Evolutionary conservation across 1,140 invertebrate species (phyloP), one percentile per base, ranked within the genome.

Genomic region (Ctenoplectra terminalis): DNA sequence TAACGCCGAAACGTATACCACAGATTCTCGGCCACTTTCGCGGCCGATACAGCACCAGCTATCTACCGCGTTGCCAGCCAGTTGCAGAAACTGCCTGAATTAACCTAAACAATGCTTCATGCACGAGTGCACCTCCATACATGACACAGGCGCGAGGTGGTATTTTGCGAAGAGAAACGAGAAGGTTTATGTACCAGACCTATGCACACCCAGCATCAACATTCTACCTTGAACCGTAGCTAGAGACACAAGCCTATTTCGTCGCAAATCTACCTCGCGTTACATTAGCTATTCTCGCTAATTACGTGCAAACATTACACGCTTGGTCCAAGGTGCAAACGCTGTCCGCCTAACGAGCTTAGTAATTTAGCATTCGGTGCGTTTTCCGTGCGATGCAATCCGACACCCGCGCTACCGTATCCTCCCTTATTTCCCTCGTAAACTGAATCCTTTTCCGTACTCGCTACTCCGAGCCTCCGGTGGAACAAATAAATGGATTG

Each of bases 1-100:
- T 75, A 74, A 81, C 46, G 26, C 26, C 9, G 40, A 60, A 72
- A 15, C 71, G 15, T 29, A 17, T 29, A n/a, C 17, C 61, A 50
- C 52, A 15, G 50, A 60, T 58, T 52, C 40, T 60, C 79, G 79
- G 52, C 50, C 43, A 81, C 75, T 81, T 81, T 81, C 79, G 52
- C 52, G 17, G 13, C 67, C 69, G 37, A 64, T 64, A 20, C 56
- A 48, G 23, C 78, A 40, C 4, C 40, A 40, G 4, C n/a, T n/a
- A n/a, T n/a, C n/a, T n/a, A n/a, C n/a, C n/a, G n/a, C 52, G 37
- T 48, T 43, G n/a, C 34, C 34, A 31, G 20, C 17, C 76, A 60
- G 43, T 66, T 56, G 52, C 66, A 61, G 76, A 78, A 58, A 60
- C 66, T 40, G 50, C 13, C 66, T 60, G 76, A 37, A 78, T 78